Evolutionary conservation across 2,797 vertebrate genomes (phyloP).

Genomic region (Leuciscus waleckii): DNA sequence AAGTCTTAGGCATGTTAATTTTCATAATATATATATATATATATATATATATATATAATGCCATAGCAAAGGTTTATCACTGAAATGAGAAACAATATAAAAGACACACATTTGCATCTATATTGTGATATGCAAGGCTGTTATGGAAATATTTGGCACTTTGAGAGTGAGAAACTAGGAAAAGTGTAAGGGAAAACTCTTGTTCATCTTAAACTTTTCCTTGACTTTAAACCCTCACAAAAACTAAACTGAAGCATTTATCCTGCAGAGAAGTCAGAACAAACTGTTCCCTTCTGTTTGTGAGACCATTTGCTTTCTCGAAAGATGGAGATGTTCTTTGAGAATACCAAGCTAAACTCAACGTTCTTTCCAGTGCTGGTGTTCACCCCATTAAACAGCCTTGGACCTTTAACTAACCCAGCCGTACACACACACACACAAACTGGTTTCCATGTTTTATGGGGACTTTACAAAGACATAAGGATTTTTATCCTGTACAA

Average conservation of each 20-base stretch:
- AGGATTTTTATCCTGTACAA: not conserved
- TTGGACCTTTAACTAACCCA: slow-evolving; percentile 14
- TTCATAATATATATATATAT: not conserved
- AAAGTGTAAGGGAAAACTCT: not conserved
- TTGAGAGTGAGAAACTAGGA: not conserved
- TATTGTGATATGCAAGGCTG: not conserved
- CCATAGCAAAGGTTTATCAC: not conserved
- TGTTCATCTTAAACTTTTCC: slow-evolving; percentile 9
- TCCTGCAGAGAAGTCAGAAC: slow-evolving; percentile 1
- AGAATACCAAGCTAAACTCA: slow-evolving; percentile 18
- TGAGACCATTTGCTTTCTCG: slow-evolving; percentile 19
- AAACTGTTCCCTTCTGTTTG: slow-evolving; percentile 10
- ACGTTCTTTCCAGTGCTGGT: not conserved
- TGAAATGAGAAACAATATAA: not conserved
- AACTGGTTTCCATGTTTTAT: too few species aligned
- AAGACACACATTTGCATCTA: not conserved
- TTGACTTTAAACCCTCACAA: not conserved
- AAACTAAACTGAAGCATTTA: slow-evolving; percentile 7
- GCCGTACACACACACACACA: not conserved
- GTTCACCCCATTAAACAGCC: not conserved
- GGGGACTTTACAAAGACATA: too few species aligned
- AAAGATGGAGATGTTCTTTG: not conserved
- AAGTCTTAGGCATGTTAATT: not conserved
- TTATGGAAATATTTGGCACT: not conserved
- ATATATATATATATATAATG: too few species aligned